Evolutionary conservation across 2,888 invertebrate genomes (phyloP), one percentile per base, ranked within the genome.

Genomic region (Leucophenga montana): DNA sequence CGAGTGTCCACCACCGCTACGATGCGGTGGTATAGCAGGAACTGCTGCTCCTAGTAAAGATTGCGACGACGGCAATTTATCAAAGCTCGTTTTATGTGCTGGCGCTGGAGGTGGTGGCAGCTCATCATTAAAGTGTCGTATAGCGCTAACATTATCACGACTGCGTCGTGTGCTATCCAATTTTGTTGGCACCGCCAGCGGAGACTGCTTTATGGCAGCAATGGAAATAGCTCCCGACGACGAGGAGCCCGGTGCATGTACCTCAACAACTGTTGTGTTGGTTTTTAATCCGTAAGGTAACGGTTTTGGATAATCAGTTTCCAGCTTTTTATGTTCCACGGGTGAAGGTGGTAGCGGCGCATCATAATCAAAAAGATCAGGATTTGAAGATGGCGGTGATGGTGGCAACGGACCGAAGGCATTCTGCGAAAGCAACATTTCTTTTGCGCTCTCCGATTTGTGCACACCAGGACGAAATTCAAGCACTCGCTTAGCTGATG

Each of bases 331-430:
- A 65, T 73, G 80, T 74, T 88, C 95, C 87, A 94, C 94, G 0
- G 95, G 95, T 0, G 95, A 95, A 0, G 95, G 95, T 9, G 95
- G 95, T 71, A 95, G 89, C 93, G 78, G 91, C 67, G 92, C 92
- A 77, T 88, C 87, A 62, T 86, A 86, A 65, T 86, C 87, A 69
- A 83, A 83, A 54, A 82, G 66, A 73, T 85, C 85, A 53, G 83
- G 82, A 78, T 85, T 84, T n/a, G 85, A 85, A 66, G 83, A 80
- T 44, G 88, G 88, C 69, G 89, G 89, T 67, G 89, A 88, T 66
- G 89, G 88, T 67, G 89, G 89, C 75, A 89, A 75, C 16, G 89
- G 89, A 14, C 89, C 89, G 71, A 89, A 86, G 66, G 79, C 81
- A 72, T 83, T 84, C 72, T 89, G 89, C 22, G 89, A 89, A 31